Percentiles rank a stretch among this genome's conserved stretches.
Evolutionary conservation across 2,113 vertebrate species (phyloP).

Genomic region (Coryphaenoides rupestris): DNA sequence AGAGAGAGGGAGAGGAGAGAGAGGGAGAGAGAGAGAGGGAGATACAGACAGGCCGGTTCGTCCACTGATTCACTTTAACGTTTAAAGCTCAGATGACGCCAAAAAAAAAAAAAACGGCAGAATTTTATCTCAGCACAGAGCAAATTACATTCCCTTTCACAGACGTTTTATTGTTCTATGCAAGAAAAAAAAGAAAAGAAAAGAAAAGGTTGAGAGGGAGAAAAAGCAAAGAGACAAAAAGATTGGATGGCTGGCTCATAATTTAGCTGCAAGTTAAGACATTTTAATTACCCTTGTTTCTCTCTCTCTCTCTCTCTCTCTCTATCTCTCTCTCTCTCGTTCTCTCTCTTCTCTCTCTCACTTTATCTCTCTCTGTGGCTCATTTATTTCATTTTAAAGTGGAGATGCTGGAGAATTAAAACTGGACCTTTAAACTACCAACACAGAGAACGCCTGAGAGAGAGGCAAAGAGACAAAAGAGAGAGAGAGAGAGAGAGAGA

Average conservation of each 20-base stretch:
- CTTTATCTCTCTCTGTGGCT: conserved; percentile 20
- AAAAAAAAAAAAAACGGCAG: conserved; percentile 37
- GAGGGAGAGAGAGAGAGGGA: conserved; percentile 11
- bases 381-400: neutral
- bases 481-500: conserved; percentile 16
- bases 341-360: too few species aligned
- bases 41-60: conserved; percentile 22
- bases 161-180: conserved; percentile 63
- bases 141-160: conserved; percentile 60
- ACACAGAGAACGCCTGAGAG: conserved; percentile 15
- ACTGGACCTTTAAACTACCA: conserved; percentile 41
- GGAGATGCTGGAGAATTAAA: conserved; percentile 8
- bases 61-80: conserved; percentile 68
- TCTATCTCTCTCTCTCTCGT: neutral
- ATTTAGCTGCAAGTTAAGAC: conserved; percentile 71
- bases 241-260: conserved; percentile 61
- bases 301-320: conserved; percentile 33
- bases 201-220: too few species aligned
- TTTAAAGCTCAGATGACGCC: conserved; percentile 65
- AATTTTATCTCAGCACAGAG: conserved; percentile 72
- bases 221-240: conserved; percentile 54
- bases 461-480: too few species aligned
- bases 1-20: neutral
- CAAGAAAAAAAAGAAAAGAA: conserved; percentile 24
- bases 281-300: conserved; percentile 67